Evolutionary conservation across 2,888 invertebrate genomes (phyloP), one percentile per base, ranked within the genome.

Genomic region (Euzetes globulus): DNA sequence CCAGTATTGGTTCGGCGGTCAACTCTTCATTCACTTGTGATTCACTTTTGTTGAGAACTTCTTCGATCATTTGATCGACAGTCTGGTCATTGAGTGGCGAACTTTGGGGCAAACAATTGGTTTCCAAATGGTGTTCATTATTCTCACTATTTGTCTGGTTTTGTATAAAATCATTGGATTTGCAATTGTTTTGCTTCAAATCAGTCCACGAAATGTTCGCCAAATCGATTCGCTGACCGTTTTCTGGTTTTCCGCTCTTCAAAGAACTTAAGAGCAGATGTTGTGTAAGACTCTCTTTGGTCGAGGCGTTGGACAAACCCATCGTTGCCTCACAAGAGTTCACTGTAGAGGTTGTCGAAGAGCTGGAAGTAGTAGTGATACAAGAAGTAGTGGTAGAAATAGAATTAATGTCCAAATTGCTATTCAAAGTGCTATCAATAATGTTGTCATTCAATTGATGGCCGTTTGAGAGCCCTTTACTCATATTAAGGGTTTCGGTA

Each of bases 391-490:
- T 52, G 17, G 19, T 22, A 22, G 72, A 25, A 13, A 47, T 29
- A 22, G 55, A 29, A 15, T 29, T 47, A 55, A 72, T 72, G 37
- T 55, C 50, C 19, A 6, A 29, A 71, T 13, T 71, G 47, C 7
- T 47, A 17, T 25, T 71, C 29, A 27, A 45, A 71, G 25, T 72
- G 52, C 1, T 52, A 22, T 71, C 71, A 22, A 29, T 27, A 29
- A 15, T 72, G 72, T 33, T 72, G 47, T 37, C 63, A 68, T 65
- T 65, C 45, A 73, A 63, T 45, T 55, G 63, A 65, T 73, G 73
- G 65, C 73, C 73, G 73, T 73, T 73, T 27, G 65, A 50, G 13
- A 73, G 73, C 65, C 73, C 73, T 63, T 73, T 73, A 73, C 47
- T 73, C 73, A 73, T 73, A 73, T 73, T 73, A 73, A 65, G 33